These are phyloP conservation scores for Leptoclinus maculatus DNA, from an alignment of 2,797 vertebrate species.

Conservation along the genomic window DNA sequence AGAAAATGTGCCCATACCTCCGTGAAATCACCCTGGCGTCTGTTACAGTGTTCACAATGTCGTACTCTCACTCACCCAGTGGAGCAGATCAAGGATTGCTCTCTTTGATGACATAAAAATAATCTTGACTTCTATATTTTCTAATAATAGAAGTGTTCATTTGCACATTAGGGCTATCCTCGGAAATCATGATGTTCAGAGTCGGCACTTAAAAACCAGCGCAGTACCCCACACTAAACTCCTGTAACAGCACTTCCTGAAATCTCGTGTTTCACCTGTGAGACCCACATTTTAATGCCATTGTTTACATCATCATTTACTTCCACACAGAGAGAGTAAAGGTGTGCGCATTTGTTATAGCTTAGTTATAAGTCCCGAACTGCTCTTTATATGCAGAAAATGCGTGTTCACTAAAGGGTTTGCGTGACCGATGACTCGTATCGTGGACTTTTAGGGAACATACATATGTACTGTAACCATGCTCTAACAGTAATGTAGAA, in stretches of 20 bases:
- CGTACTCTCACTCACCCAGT: slow-evolving; percentile 24
- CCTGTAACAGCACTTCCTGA: background rate
- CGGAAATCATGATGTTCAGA: background rate
- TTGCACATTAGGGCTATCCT: slow-evolving; percentile 11
- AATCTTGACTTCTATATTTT: slow-evolving; percentile 28
- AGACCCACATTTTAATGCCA: background rate
- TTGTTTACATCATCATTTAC: background rate
- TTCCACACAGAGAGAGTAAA: background rate
- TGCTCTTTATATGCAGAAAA: background rate
- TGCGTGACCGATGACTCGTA: background rate
- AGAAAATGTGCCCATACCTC: slow-evolving; percentile 70
- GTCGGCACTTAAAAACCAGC: background rate
- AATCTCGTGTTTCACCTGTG: background rate
- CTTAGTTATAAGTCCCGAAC: background rate
- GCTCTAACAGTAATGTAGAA: background rate
- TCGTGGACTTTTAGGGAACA: background rate
- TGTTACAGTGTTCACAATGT: slow-evolving; percentile 51
- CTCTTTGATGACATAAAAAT: slow-evolving; percentile 44
- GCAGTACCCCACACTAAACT: background rate
- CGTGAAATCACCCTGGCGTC: slow-evolving; percentile 69
- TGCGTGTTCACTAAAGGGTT: background rate
- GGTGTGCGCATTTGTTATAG: background rate
- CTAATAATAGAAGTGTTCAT: slow-evolving; percentile 34
- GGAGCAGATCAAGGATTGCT: slow-evolving; percentile 55
- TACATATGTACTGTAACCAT: background rate